phyloP scores from a whole-genome alignment of 2,113 vertebrate genomes.

The Oenanthe melanoleuca region DNA sequence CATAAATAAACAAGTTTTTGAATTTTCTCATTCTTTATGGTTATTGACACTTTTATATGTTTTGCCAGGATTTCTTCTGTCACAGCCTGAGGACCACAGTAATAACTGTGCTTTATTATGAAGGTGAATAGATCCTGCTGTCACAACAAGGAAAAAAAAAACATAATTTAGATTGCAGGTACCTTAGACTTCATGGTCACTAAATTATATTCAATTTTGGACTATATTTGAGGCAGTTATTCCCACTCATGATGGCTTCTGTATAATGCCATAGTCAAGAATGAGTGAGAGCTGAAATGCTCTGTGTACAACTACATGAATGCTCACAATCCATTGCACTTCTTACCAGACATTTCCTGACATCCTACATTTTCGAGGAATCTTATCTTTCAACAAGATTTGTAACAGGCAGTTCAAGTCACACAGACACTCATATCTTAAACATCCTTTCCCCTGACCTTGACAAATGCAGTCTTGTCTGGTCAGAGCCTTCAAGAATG shows the following conservation, averaged over 20 bases:
- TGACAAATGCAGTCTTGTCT: conserved; percentile 41
- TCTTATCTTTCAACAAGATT: conserved; percentile 55
- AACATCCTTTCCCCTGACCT: conserved; percentile 47
- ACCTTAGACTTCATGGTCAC: background rate
- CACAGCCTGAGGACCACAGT: background rate
- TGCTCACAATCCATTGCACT: background rate
- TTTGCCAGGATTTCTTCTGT: background rate
- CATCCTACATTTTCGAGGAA: conserved; percentile 35
- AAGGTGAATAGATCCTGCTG: background rate
- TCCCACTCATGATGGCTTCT: background rate
- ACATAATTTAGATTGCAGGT: background rate
- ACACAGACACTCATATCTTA: conserved; percentile 60
- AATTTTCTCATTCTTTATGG: background rate
- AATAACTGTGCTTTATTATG: background rate
- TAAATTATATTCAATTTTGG: background rate
- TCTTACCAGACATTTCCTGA: conserved; percentile 34
- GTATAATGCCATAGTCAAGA: background rate
- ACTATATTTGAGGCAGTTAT: background rate
- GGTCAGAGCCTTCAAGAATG: background rate
- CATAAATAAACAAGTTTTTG: background rate
- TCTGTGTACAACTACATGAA: background rate
- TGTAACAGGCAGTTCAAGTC: conserved; percentile 58
- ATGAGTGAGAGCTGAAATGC: background rate
- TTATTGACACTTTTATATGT: background rate
- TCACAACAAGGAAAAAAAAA: background rate